A percentile compares a stretch with the other conserved stretches of the same genome.
Conservation (phyloP, 1,140 invertebrate species). For the Panonychus citri region DNA sequence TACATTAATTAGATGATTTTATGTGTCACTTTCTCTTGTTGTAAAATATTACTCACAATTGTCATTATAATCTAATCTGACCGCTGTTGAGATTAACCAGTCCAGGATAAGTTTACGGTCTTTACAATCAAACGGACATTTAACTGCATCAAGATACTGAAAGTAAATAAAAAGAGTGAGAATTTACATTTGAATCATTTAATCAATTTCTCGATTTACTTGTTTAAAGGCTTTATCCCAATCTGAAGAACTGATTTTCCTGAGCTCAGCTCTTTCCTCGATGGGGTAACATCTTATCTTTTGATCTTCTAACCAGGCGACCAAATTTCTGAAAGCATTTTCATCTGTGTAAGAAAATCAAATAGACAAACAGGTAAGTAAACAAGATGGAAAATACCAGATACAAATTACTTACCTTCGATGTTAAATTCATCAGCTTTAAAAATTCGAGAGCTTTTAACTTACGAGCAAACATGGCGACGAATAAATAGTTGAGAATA, state of each 20-base stretch:
- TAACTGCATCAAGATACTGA: conserved; percentile 49
- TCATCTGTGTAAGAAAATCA: conserved; percentile 33
- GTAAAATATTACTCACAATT: conserved; percentile 33
- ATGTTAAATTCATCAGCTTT: background rate
- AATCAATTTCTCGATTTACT: conserved; percentile 10
- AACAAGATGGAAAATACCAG: background rate
- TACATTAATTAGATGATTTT: background rate
- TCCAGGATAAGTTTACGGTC: conserved; percentile 40
- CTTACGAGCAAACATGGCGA: background rate
- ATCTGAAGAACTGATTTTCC: conserved; percentile 32
- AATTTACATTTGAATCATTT: conserved; percentile 2
- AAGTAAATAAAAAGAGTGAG: conserved; percentile 5
- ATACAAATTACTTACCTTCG: background rate
- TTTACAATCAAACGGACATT: conserved; percentile 32
- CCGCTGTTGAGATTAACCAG: conserved; percentile 61
- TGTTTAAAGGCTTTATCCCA: conserved; percentile 45
- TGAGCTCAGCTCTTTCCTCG: conserved; percentile 45
- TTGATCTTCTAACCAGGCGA: conserved; percentile 80
- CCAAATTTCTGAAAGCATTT: conserved; percentile 46
- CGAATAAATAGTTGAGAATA: too few relatives aligned
- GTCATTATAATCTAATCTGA: conserved; percentile 56
- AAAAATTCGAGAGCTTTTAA: background rate
- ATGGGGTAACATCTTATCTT: conserved; percentile 71
- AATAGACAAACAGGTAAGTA: background rate
- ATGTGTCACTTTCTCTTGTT: background rate